Base-by-base conservation (phyloP, 2,113 vertebrate species). In the Leptocoma aspasia region DNA sequence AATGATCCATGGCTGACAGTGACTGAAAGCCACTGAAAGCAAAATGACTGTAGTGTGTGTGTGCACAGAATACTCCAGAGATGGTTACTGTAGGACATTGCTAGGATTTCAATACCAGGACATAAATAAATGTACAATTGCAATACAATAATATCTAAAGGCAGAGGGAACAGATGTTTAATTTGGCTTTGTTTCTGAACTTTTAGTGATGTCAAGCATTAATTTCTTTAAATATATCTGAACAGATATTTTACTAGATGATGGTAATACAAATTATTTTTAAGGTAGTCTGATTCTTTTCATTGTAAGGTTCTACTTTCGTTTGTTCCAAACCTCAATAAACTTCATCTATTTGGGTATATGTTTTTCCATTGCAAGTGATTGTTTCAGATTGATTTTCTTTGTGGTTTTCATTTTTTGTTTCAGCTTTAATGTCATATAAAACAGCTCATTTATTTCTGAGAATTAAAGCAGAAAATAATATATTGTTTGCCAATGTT, bases 351-450 rank as follows among this genome's bases (percentile, higher is more conserved):
- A 7, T 64, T 71, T 82, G 26, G 26, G 4, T 68, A n/a, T 63
- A 73, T 0, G 1, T 87, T 82, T 77, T 84, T 82, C n/a, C 45
- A 69, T 82, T 75, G 5, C 12, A 53, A 95, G 19, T 64, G 37
- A 76, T 91, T 75, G 71, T 17, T 85, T 93, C 57, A 68, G 30
- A 92, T 79, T 85, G 30, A 93, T 85, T 92, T 93, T 79, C 28
- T 69, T 87, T 75, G 33, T 68, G 20, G 4, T 71, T 86, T 91
- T 80, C 7, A 13, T 39, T 49, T n/a, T 14, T 27, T 42, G n/a
- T 57, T 70, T 63, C 18, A 61, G 10, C 7, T 56, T 63, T 79
- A 66, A 88, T 63, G 19, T 64, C 24, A 76, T 52, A 75, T 68
- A 75, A 79, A 91, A 6, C 14, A 70, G 42, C 24, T 69, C 31